Percentiles rank a stretch among this genome's conserved stretches.
These are phyloP conservation scores for Craniophora ligustri DNA, from an alignment of 2,888 invertebrate genomes.

Conservation along the genomic window DNA sequence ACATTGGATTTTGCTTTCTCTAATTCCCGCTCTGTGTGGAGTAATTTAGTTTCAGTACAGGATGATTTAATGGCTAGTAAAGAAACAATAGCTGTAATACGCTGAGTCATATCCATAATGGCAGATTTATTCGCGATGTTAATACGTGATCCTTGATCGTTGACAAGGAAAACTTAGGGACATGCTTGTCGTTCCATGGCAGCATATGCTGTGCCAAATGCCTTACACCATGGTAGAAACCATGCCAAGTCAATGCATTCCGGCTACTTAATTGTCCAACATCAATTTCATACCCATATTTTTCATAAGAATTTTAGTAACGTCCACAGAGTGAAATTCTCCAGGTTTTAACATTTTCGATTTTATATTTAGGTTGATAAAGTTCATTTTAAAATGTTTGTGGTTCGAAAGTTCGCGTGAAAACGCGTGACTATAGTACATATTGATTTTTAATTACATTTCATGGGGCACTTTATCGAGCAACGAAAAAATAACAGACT, in stretches of 20 bases:
- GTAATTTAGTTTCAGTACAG: no score
- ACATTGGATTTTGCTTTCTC: no score
- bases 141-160: no score
- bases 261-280: conserved; percentile 18
- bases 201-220: conserved; percentile 30
- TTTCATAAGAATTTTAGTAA: not conserved
- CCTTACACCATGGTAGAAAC: conserved; percentile 10
- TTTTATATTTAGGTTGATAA: not conserved
- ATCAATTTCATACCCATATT: not conserved
- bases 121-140: no score
- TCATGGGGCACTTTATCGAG: conserved; percentile 26
- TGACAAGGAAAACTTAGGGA: no score
- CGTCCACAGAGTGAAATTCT: not conserved
- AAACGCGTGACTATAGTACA: conserved; percentile 30
- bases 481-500: conserved; percentile 5
- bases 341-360: not conserved
- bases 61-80: no score
- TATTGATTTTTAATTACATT: conserved; percentile 48
- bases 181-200: conserved; percentile 15
- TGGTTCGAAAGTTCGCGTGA: conserved; percentile 20
- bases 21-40: no score
- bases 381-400: conserved; percentile 7
- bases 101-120: no score
- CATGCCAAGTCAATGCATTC: conserved; percentile 25
- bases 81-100: no score